These are phyloP conservation scores for Aplysina aerophoba DNA, from an alignment of 37 sponge, comb jelly and placozoan genomes.

Conservation along the genomic window DNA sequence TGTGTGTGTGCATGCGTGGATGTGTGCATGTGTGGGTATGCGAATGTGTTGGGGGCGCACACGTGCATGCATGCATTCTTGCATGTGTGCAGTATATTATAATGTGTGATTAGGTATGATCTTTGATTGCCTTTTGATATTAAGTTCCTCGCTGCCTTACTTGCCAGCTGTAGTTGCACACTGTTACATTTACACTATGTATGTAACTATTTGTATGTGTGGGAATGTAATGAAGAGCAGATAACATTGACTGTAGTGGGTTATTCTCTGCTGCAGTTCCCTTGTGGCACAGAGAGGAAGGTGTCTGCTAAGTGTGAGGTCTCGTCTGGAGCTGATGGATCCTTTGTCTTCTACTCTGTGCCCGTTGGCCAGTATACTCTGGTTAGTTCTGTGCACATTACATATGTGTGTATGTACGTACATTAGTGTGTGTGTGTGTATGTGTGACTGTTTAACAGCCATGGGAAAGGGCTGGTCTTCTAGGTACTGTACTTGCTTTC, in stretches of 20 bases:
- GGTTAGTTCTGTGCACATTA: slow-evolving; percentile 61
- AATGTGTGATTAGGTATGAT: no score
- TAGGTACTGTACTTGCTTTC: no score
- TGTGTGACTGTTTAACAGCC: no score
- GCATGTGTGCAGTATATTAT: neutral
- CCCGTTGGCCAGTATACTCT: slow-evolving; percentile 73
- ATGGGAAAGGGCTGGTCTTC: no score
- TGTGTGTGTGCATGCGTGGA: neutral
- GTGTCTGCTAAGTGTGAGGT: slow-evolving; percentile 45
- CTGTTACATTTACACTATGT: neutral
- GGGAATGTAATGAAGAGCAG: no score
- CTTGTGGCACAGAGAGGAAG: neutral
- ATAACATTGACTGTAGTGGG: no score
- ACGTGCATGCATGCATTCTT: neutral
- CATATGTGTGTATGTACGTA: no score
- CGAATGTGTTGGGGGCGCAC: neutral
- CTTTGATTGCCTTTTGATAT: no score
- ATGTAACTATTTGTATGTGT: no score
- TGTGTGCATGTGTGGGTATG: neutral
- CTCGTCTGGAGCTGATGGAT: slow-evolving; percentile 52
- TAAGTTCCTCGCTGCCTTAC: no score
- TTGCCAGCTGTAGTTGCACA: no score
- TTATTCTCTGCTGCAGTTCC: neutral
- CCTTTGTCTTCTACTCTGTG: slow-evolving; percentile 62
- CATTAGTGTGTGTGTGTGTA: no score